phyloP scores from a whole-genome alignment of 2,888 invertebrate species.

The Tetragonula carbonaria region DNA sequence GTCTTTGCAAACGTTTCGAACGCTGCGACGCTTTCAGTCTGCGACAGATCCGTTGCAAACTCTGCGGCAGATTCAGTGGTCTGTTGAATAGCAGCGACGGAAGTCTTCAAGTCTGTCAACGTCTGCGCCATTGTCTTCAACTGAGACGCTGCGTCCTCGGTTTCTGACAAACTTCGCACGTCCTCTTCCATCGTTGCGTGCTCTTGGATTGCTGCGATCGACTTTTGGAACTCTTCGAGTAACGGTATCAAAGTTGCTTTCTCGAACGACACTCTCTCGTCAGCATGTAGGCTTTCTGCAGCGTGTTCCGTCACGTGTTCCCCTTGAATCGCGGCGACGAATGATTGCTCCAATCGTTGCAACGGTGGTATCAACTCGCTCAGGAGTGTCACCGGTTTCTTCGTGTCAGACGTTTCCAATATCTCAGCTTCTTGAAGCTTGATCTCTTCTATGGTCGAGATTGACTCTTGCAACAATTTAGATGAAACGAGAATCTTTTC shows the following conservation, averaged over 20 bases:
- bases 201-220: conserved; percentile 74
- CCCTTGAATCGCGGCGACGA: conserved; percentile 58
- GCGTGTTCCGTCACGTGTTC: conserved; percentile 46
- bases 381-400: conserved; percentile 43
- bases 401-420: conserved; percentile 48
- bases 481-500: conserved; percentile 51
- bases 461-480: conserved; percentile 60
- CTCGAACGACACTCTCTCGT: conserved; percentile 22
- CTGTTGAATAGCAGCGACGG: conserved; percentile 67
- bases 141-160: conserved; percentile 53
- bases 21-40: conserved; percentile 70
- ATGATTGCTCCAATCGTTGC: conserved; percentile 63
- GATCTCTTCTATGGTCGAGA: conserved; percentile 63
- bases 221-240: conserved; percentile 74
- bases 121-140: conserved; percentile 73
- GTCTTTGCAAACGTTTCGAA: conserved; percentile 82
- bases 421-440: conserved; percentile 58
- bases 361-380: conserved; percentile 58
- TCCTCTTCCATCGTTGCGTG: conserved; percentile 65
- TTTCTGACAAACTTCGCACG: conserved; percentile 66
- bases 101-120: conserved; percentile 70
- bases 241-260: conserved; percentile 49
- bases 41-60: conserved; percentile 41
- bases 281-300: conserved; percentile 10
- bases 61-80: conserved; percentile 38